A percentile compares a stretch with the other conserved stretches of the same genome.
phyloP scores from a whole-genome alignment of 1,140 invertebrate species.

The Dreissena rostriformis region DNA sequence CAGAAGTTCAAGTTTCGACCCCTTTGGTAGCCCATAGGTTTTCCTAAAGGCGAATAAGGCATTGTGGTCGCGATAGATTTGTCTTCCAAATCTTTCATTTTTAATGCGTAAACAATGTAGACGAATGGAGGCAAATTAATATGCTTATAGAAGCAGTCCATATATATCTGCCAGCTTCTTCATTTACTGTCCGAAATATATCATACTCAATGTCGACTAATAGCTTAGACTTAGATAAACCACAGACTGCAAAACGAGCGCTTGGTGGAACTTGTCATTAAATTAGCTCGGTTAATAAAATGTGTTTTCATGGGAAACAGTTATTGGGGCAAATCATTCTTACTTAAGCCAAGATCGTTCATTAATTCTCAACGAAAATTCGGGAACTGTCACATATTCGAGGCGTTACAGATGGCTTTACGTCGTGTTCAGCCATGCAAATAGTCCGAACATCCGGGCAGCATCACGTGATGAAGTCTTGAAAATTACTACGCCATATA shows the following conservation, averaged over 20 bases:
- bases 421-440: too few species aligned
- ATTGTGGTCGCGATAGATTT: too few species aligned
- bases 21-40: too few species aligned
- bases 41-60: too few species aligned
- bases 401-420: too few species aligned
- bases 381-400: neutral
- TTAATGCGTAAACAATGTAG: too few species aligned
- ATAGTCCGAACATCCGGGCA: too few species aligned
- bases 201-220: constrained; percentile 53
- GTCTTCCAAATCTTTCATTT: too few species aligned
- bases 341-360: neutral
- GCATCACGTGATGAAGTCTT: too few species aligned
- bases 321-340: neutral
- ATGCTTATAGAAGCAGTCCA: constrained; percentile 36
- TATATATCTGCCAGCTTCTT: constrained; percentile 46
- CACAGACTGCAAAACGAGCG: constrained; percentile 47
- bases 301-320: neutral
- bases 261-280: constrained; percentile 42
- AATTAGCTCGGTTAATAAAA: constrained; percentile 47
- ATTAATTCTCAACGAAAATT: neutral
- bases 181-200: constrained; percentile 46
- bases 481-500: too few species aligned
- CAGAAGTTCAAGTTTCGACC: too few species aligned
- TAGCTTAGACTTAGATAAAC: constrained; percentile 51
- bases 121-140: constrained; percentile 30